Percentiles rank a stretch among this genome's conserved stretches.
Evolutionary conservation across 2,113 vertebrate genomes (phyloP).

Genomic region (Gadus chalcogrammus): DNA sequence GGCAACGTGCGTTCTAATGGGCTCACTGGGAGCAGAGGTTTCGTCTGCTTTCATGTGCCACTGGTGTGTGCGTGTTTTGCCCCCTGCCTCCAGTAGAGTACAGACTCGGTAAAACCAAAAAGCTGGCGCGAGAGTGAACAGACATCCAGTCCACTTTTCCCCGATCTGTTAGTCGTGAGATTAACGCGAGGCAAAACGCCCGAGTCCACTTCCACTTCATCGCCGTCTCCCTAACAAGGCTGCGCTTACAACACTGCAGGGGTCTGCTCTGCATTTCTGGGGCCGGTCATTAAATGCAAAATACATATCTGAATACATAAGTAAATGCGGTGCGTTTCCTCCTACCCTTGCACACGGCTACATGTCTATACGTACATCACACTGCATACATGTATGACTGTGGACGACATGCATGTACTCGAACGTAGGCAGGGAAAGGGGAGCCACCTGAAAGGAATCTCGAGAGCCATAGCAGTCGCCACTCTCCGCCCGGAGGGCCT

Average conservation of each 20-base stretch:
- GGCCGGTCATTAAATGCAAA: conserved; percentile 18
- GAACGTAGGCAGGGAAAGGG: not conserved
- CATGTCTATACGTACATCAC: no score
- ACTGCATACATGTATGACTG: no score
- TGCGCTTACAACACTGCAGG: conserved; percentile 13
- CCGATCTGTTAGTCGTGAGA: no score
- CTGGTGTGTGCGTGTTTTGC: conserved; percentile 18
- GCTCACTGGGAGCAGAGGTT: conserved; percentile 37
- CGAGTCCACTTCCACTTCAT: no score
- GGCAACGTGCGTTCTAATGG: conserved; percentile 48
- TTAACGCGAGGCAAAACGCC: no score
- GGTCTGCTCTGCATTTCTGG: conserved; percentile 26
- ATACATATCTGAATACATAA: not conserved
- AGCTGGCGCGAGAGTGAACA: no score
- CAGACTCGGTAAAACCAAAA: no score
- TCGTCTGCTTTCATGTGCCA: conserved; percentile 41
- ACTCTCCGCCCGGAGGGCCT: not conserved
- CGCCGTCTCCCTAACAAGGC: no score
- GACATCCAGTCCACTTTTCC: no score
- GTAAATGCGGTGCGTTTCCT: no score
- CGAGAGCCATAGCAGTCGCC: conserved; percentile 13
- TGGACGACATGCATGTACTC: not conserved
- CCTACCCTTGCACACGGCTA: no score
- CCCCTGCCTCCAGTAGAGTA: not conserved
- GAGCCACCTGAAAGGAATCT: conserved; percentile 14